Conservation (phyloP, 2,888 invertebrate species). For the Pseudeuparius sepicola region DNA sequence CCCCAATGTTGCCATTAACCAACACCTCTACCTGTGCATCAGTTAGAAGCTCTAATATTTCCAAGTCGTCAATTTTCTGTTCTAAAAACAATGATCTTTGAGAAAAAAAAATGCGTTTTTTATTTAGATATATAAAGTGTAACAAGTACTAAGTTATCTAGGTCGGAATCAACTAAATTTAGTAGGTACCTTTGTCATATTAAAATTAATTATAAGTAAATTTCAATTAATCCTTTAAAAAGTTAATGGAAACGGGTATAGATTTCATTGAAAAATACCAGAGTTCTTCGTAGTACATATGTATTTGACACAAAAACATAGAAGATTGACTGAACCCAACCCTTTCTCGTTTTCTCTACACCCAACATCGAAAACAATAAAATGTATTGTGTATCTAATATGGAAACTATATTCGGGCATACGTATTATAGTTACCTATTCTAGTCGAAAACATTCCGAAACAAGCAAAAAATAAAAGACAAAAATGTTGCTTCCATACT, state of each 20-base stretch:
- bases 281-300: constrained; percentile 3
- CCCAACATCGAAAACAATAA: too few species aligned
- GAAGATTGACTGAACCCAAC: constrained; percentile 1
- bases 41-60: constrained; percentile 1
- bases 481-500: too few species aligned
- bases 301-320: constrained; percentile 2
- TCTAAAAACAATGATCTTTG: background rate
- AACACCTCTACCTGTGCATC: constrained; percentile 1
- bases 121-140: constrained; percentile 1
- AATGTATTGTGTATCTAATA: too few species aligned
- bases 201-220: constrained; percentile 1
- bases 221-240: constrained; percentile 2
- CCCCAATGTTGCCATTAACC: constrained; percentile 3
- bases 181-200: constrained; percentile 1
- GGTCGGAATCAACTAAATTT: background rate
- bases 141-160: too few species aligned
- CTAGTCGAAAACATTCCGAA: too few species aligned
- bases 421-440: too few species aligned
- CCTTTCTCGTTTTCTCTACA: constrained; percentile 1
- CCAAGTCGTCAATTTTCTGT: constrained; percentile 3
- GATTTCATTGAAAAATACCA: constrained; percentile 3
- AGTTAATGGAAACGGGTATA: background rate
- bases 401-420: too few species aligned
- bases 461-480: too few species aligned
- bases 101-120: background rate